Evolutionary conservation across 2,888 invertebrate species (phyloP).

Genomic region (Hetaerina titia): DNA sequence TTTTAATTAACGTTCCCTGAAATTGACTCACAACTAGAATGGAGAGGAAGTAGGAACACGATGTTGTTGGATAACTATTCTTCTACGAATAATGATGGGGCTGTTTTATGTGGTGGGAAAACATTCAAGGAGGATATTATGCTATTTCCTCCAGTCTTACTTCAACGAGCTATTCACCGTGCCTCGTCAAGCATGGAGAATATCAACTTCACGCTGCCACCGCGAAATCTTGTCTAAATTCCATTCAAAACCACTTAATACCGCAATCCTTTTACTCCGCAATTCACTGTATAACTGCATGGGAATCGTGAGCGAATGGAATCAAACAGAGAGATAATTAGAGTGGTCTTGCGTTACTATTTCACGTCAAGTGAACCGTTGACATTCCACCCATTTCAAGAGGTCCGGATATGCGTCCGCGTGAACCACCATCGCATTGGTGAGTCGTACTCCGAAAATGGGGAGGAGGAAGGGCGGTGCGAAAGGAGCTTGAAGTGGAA

Average conservation of each 20-base stretch:
- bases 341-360: background rate
- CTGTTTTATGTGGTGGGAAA: too few relatives aligned
- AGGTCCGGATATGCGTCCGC: background rate
- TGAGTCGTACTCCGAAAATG: background rate
- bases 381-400: background rate
- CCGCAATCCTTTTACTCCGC: background rate
- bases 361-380: background rate
- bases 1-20: too few relatives aligned
- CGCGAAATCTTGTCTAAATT: background rate
- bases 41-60: too few relatives aligned
- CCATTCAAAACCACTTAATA: conserved; percentile 8
- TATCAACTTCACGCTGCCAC: background rate
- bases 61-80: too few relatives aligned
- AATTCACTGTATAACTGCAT: background rate
- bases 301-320: background rate
- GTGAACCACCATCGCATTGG: background rate
- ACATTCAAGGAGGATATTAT: too few relatives aligned
- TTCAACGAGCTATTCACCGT: background rate
- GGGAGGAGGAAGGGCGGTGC: background rate
- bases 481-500: background rate
- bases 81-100: too few relatives aligned
- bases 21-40: too few relatives aligned
- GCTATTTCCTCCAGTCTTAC: background rate
- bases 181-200: background rate
- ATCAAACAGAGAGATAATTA: conserved; percentile 1